Base-by-base conservation (phyloP, 2,888 invertebrate species). In the Archaeoteleia sp. region DNA sequence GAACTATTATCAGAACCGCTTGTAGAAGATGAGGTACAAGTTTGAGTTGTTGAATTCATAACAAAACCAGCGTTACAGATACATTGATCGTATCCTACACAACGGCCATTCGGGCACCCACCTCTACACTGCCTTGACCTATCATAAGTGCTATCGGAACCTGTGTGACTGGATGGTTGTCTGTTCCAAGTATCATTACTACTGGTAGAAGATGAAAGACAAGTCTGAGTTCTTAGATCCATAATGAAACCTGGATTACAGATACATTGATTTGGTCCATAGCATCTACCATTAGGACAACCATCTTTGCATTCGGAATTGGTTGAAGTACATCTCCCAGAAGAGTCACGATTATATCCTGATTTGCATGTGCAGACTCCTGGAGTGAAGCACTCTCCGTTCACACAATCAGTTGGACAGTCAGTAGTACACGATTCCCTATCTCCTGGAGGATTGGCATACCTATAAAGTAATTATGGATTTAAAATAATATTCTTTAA, bases 181-280 rank as follows among this genome's bases (percentile, higher is more conserved):
- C 20, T 20, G 20, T 27, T 84, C 84, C 0, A 88, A 88, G 70
- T 88, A 87, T n/a, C 86, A 6, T 66, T 88, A 88, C 0, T 80
- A 76, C 12, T 70, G 10, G 25, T 27, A 8, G 20, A 5, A 27
- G 14, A 30, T 9, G 29, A 25, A n/a, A 35, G 15, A 17, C 54
- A 54, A 1, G 25, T 43, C 20, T 37, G 29, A 1, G 53, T 57
- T 34, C 39, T 29, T 1, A 27, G 53, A 15, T 55, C 34, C 43
- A 60, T 60, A 10, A 86, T 86, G 60, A 79, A 87, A 2, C 88
- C 88, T 1, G 79, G 75, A 67, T 85, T 82, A 73, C 91, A 91
- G 2, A 83, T 82, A 76, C 91, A 91, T 17, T 85, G 83, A 55
- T 89, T 88, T 0, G 88, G 88, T 0, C 85, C 88, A 0, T 87